Percentiles rank a stretch among this genome's conserved stretches.
These are phyloP conservation scores for Luperina testacea DNA, from an alignment of 2,888 invertebrate genomes.

Conservation along the genomic window DNA sequence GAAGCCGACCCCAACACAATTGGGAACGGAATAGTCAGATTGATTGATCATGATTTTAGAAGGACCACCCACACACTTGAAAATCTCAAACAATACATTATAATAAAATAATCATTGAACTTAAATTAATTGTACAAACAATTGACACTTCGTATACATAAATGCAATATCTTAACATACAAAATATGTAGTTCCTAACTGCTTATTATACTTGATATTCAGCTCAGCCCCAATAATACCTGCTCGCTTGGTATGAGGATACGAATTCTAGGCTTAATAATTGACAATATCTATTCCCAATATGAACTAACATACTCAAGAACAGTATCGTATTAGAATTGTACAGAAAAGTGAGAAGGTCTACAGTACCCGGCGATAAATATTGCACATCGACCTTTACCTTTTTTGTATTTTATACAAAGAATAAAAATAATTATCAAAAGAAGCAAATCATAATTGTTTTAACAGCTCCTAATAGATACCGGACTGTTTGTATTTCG, in stretches of 20 bases:
- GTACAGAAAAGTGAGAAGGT: conserved; percentile 25
- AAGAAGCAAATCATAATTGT: too few relatives aligned
- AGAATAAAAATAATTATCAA: too few relatives aligned
- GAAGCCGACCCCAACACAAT: not conserved
- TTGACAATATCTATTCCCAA: conserved; percentile 53
- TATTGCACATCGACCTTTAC: too few relatives aligned
- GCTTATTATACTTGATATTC: conserved; percentile 27
- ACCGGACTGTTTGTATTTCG: too few relatives aligned
- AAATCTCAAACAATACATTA: not conserved
- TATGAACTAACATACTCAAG: conserved; percentile 38
- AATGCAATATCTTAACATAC: not conserved
- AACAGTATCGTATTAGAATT: conserved; percentile 17
- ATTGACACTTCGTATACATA: conserved; percentile 3
- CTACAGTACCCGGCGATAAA: too few relatives aligned
- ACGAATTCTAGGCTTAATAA: conserved; percentile 40
- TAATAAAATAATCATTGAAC: conserved; percentile 5
- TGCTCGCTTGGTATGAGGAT: conserved; percentile 27
- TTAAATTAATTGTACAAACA: not conserved
- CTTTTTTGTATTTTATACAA: too few relatives aligned
- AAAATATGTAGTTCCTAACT: not conserved
- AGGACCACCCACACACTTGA: too few relatives aligned
- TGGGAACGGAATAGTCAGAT: not conserved
- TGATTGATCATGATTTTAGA: not conserved
- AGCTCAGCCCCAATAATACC: not conserved
- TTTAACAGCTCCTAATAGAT: too few relatives aligned